Evolutionary conservation across 2,113 vertebrate species (phyloP).

Genomic region (Columbina picui): DNA sequence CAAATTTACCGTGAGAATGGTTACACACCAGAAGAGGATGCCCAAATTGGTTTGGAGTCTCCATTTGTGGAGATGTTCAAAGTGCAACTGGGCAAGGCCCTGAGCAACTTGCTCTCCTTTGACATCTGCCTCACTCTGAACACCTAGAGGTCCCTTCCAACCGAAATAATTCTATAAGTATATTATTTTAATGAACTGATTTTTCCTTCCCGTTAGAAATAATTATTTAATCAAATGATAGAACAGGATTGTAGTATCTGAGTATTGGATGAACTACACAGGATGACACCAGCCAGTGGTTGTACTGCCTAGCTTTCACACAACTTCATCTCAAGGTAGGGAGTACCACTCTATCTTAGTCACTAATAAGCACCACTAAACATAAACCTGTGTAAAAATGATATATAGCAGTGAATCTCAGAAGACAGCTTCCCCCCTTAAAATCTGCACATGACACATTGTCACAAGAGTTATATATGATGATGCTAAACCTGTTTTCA

Average conservation of each 20-base stretch:
- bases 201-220: not conserved
- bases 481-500: not conserved
- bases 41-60: not conserved
- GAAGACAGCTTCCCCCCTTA: slow-evolving; percentile 7
- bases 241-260: not conserved
- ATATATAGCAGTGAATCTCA: not conserved
- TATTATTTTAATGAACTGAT: not conserved
- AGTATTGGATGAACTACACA: not conserved
- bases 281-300: not conserved
- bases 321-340: not conserved
- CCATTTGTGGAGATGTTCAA: not conserved
- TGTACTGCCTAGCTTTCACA: not conserved
- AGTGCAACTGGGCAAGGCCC: not conserved
- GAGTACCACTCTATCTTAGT: not conserved
- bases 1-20: not conserved
- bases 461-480: not conserved
- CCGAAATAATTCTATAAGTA: not conserved
- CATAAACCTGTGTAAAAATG: slow-evolving; percentile 9
- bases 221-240: not conserved
- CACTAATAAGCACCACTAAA: not conserved
- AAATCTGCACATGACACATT: not conserved
- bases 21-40: not conserved
- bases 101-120: not conserved
- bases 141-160: not conserved
- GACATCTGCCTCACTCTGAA: not conserved